phyloP scores from a whole-genome alignment of 2,888 invertebrate genomes.

The Drosophila greeni region DNA sequence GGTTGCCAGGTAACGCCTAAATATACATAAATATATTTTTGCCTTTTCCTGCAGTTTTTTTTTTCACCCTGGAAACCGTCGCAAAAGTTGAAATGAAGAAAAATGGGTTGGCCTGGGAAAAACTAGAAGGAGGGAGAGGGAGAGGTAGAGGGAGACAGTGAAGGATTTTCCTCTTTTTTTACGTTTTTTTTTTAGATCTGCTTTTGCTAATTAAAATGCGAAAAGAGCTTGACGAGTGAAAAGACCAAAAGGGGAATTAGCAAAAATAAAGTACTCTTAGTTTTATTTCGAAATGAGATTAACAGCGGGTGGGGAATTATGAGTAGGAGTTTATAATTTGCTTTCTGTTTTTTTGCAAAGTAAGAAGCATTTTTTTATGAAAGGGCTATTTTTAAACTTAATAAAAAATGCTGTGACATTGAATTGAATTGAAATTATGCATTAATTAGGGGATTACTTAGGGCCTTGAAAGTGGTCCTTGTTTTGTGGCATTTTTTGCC shows the following conservation, averaged over 20 bases:
- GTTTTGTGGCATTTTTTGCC: too few relatives aligned
- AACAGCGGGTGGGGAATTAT: slow-evolving; percentile 1
- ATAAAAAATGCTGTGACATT: too few relatives aligned
- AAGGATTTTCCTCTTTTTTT: background rate
- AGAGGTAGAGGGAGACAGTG: background rate
- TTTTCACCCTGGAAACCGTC: slow-evolving; percentile 8
- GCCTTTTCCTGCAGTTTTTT: background rate
- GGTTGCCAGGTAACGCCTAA: slow-evolving; percentile 23
- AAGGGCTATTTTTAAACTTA: background rate
- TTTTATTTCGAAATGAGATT: background rate
- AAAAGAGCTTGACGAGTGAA: slow-evolving; percentile 9
- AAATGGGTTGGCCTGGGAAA: slow-evolving; percentile 5
- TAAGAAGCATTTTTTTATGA: background rate
- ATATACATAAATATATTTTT: background rate
- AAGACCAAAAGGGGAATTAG: slow-evolving; percentile 6
- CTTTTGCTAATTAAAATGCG: slow-evolving; percentile 45
- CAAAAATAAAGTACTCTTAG: background rate
- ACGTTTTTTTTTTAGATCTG: background rate
- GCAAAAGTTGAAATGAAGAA: slow-evolving; percentile 7
- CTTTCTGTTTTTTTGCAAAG: background rate
- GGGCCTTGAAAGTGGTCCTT: too few relatives aligned
- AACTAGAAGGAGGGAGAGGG: background rate
- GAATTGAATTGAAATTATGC: too few relatives aligned
- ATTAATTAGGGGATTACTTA: background rate
- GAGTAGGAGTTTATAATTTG: too few relatives aligned